Evolutionary conservation across 2,797 vertebrate species (phyloP), one percentile per base, ranked within the genome.

Genomic region (Decapterus maruadsi): DNA sequence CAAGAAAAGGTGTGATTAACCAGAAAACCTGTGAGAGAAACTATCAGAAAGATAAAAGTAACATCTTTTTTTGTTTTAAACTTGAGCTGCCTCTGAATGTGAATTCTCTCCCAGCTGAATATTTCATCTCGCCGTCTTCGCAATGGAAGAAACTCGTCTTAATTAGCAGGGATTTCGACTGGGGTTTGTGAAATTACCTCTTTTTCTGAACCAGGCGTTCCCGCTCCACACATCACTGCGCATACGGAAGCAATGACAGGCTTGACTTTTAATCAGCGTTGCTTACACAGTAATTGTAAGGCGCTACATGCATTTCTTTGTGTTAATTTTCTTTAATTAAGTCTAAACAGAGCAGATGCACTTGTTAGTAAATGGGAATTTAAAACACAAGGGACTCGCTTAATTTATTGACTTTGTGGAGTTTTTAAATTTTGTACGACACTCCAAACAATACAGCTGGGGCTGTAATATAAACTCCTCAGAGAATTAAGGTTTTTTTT

Each of bases 141-240:
- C 72, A 64, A 72, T 46, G 26, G 71, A 80, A 81, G 61, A 85
- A 86, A 81, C 63, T 74, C 74, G 10, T 92, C 79, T 90, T 94
- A 91, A 94, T 95, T 94, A 93, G 82, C 68, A 38, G 36, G 79
- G 75, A 83, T 88, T 88, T 86, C 86, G 83, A 68, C 87, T 76
- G 88, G 83, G 74, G 54, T 79, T 88, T 89, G 80, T 43, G 75
- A 91, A 94, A 94, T 94, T 83, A 85, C 84, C 84, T 88, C 80
- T 74, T 88, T 88, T 85, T 26, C 78, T 90, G 77, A 91, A 87
- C 67, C 75, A 78, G 79, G 81, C 84, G 36, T 81, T 87, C 68
- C 83, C 60, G 83, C 81, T 82, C 72, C 84, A 85, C 84, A 90
- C 89, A 87, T 83, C 67, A 76, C 64, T 80, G 82, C 82, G 22